These are phyloP conservation scores for Lanistes nyassanus DNA, from an alignment of 1,140 invertebrate genomes.

Conservation along the genomic window DNA sequence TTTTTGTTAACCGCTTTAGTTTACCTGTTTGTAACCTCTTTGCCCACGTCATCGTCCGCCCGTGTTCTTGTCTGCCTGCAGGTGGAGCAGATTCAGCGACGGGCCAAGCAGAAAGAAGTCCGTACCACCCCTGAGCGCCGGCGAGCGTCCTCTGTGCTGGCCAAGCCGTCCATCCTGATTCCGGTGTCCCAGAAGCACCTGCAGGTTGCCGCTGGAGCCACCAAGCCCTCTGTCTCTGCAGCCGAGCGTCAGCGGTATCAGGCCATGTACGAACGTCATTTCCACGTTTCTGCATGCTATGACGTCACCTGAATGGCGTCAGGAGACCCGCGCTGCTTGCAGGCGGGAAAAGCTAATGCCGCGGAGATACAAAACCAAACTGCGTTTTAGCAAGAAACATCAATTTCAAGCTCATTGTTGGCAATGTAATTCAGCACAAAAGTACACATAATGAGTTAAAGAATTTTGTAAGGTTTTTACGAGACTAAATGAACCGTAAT, in stretches of 20 bases:
- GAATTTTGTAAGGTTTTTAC: too few species aligned
- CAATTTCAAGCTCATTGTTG: too few species aligned
- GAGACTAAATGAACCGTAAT: too few species aligned
- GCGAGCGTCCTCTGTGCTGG: slow-evolving; percentile 29
- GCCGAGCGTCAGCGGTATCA: slow-evolving; percentile 75
- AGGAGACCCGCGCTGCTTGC: too few species aligned
- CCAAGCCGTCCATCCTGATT: slow-evolving; percentile 29
- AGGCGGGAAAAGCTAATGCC: too few species aligned
- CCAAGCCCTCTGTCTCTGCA: slow-evolving; percentile 75
- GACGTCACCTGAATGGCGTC: too few species aligned
- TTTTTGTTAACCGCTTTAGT: too few species aligned
- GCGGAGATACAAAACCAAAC: too few species aligned
- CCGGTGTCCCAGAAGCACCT: slow-evolving; percentile 69
- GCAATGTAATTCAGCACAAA: too few species aligned
- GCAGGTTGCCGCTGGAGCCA: slow-evolving; percentile 71
- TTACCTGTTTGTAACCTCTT: not conserved
- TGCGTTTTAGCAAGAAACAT: too few species aligned
- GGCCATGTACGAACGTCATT: slow-evolving; percentile 62
- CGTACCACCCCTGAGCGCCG: slow-evolving; percentile 27
- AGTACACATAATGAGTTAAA: too few species aligned
- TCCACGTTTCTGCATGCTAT: too few species aligned
- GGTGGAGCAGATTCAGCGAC: slow-evolving; percentile 35
- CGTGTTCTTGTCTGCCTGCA: slow-evolving; percentile 7
- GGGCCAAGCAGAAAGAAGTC: slow-evolving; percentile 26
- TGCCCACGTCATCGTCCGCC: not conserved